Conservation (phyloP, 2,113 vertebrate genomes). For the Nematolebias whitei region DNA sequence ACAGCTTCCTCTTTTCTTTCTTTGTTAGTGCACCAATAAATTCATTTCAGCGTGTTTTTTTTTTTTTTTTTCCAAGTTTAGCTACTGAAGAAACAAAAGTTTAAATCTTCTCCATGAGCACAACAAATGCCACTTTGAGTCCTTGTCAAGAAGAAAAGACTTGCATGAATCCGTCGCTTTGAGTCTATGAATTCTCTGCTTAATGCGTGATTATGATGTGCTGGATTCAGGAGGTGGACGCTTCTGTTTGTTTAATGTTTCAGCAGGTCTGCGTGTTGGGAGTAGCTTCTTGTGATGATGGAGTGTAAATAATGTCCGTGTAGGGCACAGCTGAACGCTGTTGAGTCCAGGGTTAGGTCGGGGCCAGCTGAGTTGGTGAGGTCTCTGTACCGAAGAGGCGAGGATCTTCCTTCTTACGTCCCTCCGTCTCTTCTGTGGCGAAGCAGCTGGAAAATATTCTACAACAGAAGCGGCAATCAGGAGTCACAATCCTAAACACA, state of each 20-base stretch:
- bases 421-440: slow-evolving; percentile 90
- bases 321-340: slow-evolving; percentile 40
- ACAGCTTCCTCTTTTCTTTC: slow-evolving; percentile 8
- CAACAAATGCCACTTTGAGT: slow-evolving; percentile 39
- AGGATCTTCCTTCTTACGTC: slow-evolving; percentile 85
- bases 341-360: slow-evolving; percentile 35
- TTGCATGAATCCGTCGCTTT: slow-evolving; percentile 30
- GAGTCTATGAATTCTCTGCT: slow-evolving; percentile 24
- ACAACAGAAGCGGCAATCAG: slow-evolving; percentile 69
- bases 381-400: slow-evolving; percentile 66
- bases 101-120: slow-evolving; percentile 23
- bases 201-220: slow-evolving; percentile 44
- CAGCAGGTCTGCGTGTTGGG: slow-evolving; percentile 37
- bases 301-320: slow-evolving; percentile 40
- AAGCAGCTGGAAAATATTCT: slow-evolving; percentile 97
- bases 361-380: slow-evolving; percentile 26
- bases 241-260: slow-evolving; percentile 18
- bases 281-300: slow-evolving; percentile 35
- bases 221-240: slow-evolving; percentile 42
- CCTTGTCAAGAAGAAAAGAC: slow-evolving; percentile 29
- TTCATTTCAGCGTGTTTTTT: slow-evolving; percentile 6
- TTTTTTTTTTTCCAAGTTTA: not conserved
- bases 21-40: slow-evolving; percentile 12
- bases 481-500: slow-evolving; percentile 19
- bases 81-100: not conserved